A percentile compares a stretch with the other conserved stretches of the same genome.
Evolutionary conservation across 64 coral and sea anemone genomes (phyloP).

Genomic region (Cladopsammia gracilis): DNA sequence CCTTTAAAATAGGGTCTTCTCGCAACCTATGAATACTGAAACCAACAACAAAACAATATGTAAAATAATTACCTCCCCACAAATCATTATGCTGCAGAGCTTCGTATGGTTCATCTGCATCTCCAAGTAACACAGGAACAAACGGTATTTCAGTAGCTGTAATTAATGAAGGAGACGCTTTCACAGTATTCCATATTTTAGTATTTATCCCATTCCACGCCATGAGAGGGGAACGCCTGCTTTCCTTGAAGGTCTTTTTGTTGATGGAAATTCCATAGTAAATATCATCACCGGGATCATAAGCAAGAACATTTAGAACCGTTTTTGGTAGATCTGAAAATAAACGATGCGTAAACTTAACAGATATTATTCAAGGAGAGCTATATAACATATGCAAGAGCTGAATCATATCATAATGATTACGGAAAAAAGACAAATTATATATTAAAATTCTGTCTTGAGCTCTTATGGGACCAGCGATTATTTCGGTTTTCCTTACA

Average conservation of each 20-base stretch:
- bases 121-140: slow-evolving; percentile 6
- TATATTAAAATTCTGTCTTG: no score
- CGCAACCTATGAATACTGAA: neutral
- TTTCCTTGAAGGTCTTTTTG: slow-evolving; percentile 8
- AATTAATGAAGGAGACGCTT: neutral
- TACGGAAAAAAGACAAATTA: no score
- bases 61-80: slow-evolving; percentile 7
- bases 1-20: neutral
- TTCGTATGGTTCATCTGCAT: neutral
- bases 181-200: neutral
- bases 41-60: no score
- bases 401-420: no score
- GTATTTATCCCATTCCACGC: slow-evolving; percentile 11
- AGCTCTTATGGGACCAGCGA: no score
- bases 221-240: neutral
- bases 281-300: neutral
- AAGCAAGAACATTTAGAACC: slow-evolving; percentile 28
- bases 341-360: neutral
- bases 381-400: no score
- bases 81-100: neutral
- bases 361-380: no score
- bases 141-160: slow-evolving; percentile 55
- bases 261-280: slow-evolving; percentile 36
- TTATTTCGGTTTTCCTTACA: no score
- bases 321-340: slow-evolving; percentile 17